These are phyloP conservation scores for Salarias fasciatus DNA, from an alignment of 2,797 vertebrate genomes.

Conservation along the genomic window DNA sequence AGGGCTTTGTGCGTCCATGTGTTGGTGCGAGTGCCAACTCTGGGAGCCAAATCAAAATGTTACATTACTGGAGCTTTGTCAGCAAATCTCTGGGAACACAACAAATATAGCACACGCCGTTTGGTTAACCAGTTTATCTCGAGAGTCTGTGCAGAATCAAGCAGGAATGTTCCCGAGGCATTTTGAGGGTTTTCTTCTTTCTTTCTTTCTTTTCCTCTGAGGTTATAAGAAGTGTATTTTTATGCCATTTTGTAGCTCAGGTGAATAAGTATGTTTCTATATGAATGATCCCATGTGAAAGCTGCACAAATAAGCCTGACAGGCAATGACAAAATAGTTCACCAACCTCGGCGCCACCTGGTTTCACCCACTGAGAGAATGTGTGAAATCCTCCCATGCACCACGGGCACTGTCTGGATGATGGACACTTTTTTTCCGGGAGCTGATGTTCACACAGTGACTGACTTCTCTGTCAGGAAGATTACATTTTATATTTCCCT, in stretches of 20 bases:
- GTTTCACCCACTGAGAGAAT: background rate
- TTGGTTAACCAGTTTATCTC: slow-evolving; percentile 27
- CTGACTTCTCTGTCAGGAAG: no score
- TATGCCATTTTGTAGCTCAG: background rate
- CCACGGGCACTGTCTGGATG: background rate
- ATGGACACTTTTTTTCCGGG: background rate
- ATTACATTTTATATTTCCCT: no score
- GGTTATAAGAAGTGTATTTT: slow-evolving; percentile 1
- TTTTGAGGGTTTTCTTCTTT: slow-evolving; percentile 1
- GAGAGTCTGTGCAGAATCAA: slow-evolving; percentile 13
- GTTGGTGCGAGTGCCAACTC: slow-evolving; percentile 16
- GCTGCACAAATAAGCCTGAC: background rate
- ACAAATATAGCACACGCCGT: slow-evolving; percentile 45
- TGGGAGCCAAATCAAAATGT: slow-evolving; percentile 37
- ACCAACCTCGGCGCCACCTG: background rate
- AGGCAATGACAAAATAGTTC: background rate
- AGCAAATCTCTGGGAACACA: slow-evolving; percentile 45
- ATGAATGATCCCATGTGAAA: background rate
- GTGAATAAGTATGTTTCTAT: background rate
- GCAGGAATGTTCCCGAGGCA: slow-evolving; percentile 7
- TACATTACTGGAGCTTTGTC: slow-evolving; percentile 45
- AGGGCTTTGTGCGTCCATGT: background rate
- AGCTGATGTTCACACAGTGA: background rate
- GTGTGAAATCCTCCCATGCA: background rate
- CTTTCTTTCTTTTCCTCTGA: background rate